These are phyloP conservation scores for Euphonia xanthogaster DNA, from an alignment of 2,797 vertebrate genomes.

Conservation along the genomic window DNA sequence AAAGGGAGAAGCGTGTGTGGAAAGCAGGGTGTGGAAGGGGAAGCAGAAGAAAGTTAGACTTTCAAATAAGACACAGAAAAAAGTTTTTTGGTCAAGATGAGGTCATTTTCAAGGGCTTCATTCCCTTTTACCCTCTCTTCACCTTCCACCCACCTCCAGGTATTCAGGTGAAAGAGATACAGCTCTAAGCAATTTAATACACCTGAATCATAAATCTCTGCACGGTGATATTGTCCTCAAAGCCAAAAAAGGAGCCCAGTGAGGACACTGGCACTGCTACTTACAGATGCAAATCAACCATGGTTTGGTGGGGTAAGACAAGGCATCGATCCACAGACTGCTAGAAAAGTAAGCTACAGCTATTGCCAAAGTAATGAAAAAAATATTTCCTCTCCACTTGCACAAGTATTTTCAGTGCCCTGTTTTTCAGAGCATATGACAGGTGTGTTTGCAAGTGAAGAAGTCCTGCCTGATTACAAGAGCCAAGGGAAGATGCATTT, in stretches of 20 bases:
- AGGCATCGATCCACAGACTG: background rate
- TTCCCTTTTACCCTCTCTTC: background rate
- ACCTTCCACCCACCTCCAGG: background rate
- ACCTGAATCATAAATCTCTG: background rate
- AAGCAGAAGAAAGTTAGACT: background rate
- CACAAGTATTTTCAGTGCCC: background rate
- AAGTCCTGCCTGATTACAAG: background rate
- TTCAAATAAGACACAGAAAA: background rate
- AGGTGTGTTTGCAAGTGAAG: background rate
- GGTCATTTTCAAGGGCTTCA: background rate
- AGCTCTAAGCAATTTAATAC: background rate
- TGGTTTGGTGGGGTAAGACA: background rate
- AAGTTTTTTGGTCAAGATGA: background rate
- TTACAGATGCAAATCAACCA: accelerated
- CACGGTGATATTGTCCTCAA: background rate
- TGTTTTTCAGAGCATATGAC: background rate
- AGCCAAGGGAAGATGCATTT: background rate
- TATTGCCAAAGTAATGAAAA: background rate
- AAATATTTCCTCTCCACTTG: background rate
- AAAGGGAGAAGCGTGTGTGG: background rate
- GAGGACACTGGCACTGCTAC: background rate
- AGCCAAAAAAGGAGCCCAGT: background rate
- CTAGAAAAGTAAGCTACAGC: background rate
- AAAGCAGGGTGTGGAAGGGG: background rate
- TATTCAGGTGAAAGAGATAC: background rate